Conservation (phyloP, 2,113 vertebrate species). For the Alectura lathami region DNA sequence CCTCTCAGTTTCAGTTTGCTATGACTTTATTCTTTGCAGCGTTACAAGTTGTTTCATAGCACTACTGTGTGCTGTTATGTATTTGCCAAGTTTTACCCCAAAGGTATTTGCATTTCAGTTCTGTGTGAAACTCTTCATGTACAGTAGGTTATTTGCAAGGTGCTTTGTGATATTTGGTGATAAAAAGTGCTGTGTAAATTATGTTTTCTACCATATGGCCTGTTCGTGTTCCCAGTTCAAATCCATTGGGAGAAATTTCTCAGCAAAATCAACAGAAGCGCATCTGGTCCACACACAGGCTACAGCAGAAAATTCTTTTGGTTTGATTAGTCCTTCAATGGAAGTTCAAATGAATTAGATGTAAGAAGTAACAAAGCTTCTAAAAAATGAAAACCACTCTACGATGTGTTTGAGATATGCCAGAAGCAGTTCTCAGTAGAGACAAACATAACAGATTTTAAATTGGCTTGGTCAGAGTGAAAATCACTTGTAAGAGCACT, state of each 20-base stretch:
- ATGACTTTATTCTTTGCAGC: background rate
- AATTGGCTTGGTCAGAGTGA: background rate
- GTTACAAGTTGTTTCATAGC: background rate
- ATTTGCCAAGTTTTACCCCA: conserved; percentile 1
- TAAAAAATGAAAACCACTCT: background rate
- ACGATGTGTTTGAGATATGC: background rate
- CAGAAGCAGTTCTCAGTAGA: background rate
- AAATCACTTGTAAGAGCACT: background rate
- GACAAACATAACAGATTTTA: background rate
- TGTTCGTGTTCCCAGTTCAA: background rate
- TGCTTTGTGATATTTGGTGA: conserved; percentile 45
- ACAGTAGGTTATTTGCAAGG: conserved; percentile 20
- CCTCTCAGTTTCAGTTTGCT: background rate
- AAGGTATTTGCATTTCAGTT: conserved; percentile 32
- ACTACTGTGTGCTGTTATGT: background rate
- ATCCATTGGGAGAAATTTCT: conserved; percentile 20
- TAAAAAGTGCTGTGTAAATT: conserved; percentile 47
- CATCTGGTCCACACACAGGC: conserved; percentile 4
- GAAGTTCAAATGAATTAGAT: background rate
- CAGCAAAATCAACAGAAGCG: background rate
- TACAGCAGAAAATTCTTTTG: background rate
- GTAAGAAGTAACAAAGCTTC: conserved; percentile 6
- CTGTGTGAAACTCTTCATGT: conserved; percentile 1
- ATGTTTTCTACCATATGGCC: conserved; percentile 29
- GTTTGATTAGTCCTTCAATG: conserved; percentile 7